phyloP scores from a whole-genome alignment of 2,888 invertebrate species.

The Chromoteleia sp. region DNA sequence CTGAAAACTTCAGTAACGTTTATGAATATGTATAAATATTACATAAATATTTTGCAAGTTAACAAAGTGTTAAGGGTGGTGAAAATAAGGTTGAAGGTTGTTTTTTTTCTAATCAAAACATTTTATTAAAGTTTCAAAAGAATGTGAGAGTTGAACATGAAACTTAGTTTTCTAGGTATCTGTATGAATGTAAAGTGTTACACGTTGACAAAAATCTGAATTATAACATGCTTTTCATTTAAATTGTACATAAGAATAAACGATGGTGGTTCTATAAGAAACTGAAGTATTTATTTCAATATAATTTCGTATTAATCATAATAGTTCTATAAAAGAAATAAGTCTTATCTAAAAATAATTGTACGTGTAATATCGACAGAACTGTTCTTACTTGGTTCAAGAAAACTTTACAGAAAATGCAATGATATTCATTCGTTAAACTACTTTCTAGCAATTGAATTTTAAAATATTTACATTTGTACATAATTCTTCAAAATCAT shows the following conservation, averaged over 20 bases:
- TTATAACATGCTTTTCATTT: constrained; percentile 35
- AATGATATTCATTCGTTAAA: constrained; percentile 1
- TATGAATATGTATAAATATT: constrained; percentile 41
- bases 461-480: constrained; percentile 38
- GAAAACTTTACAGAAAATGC: constrained; percentile 6
- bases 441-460: not conserved
- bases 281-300: not conserved
- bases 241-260: constrained; percentile 55
- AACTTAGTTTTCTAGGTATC: constrained; percentile 40
- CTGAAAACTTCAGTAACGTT: constrained; percentile 7
- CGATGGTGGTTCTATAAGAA: constrained; percentile 26
- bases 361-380: no score
- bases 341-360: no score
- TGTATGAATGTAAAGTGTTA: constrained; percentile 46
- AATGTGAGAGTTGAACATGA: constrained; percentile 46
- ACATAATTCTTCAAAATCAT: constrained; percentile 18
- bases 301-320: no score
- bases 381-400: not conserved
- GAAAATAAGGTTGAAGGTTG: constrained; percentile 38
- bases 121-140: constrained; percentile 47
- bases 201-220: constrained; percentile 19
- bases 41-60: constrained; percentile 15
- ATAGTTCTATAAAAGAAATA: no score
- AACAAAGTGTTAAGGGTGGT: not conserved
- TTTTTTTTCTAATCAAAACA: constrained; percentile 36